A percentile compares a stretch with the other conserved stretches of the same genome.
phyloP scores from a whole-genome alignment of 2,888 invertebrate species.

The Hydropsyche betteni region DNA sequence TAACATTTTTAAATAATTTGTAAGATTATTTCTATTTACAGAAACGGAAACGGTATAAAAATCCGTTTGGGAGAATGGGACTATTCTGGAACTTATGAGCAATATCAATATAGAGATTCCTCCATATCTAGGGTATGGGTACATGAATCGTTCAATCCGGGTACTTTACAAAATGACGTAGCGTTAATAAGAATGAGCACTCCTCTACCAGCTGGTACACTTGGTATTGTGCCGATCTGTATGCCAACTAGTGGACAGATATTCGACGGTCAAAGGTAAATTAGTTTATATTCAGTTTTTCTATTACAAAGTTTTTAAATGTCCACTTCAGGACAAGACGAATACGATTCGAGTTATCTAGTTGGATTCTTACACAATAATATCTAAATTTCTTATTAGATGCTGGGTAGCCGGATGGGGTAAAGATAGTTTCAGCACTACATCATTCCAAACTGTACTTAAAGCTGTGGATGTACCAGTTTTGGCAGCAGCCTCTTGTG shows the following conservation, averaged over 20 bases:
- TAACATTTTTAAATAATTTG: background rate
- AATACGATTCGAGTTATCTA: too few relatives aligned
- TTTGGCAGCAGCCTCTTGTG: conserved; percentile 71
- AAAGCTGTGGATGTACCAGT: conserved; percentile 82
- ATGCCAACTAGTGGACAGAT: conserved; percentile 62
- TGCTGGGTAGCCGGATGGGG: conserved; percentile 90
- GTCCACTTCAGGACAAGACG: too few relatives aligned
- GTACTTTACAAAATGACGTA: conserved; percentile 81
- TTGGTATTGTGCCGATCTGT: conserved; percentile 68
- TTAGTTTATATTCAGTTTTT: too few relatives aligned
- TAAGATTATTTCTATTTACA: background rate
- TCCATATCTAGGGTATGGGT: conserved; percentile 67
- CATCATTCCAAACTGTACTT: conserved; percentile 72
- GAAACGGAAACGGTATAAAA: conserved; percentile 60
- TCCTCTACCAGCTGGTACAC: conserved; percentile 64
- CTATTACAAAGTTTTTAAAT: too few relatives aligned
- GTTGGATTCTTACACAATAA: background rate
- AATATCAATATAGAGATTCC: conserved; percentile 72
- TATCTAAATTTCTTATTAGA: conserved; percentile 53
- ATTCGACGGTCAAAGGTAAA: conserved; percentile 64
- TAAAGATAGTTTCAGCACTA: conserved; percentile 74
- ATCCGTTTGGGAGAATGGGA: conserved; percentile 82
- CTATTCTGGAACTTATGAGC: conserved; percentile 70
- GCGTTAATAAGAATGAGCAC: conserved; percentile 76
- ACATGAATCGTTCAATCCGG: conserved; percentile 73